These are phyloP conservation scores for Cynoglossus semilaevis DNA, from an alignment of 2,113 vertebrate species.

Conservation along the genomic window DNA sequence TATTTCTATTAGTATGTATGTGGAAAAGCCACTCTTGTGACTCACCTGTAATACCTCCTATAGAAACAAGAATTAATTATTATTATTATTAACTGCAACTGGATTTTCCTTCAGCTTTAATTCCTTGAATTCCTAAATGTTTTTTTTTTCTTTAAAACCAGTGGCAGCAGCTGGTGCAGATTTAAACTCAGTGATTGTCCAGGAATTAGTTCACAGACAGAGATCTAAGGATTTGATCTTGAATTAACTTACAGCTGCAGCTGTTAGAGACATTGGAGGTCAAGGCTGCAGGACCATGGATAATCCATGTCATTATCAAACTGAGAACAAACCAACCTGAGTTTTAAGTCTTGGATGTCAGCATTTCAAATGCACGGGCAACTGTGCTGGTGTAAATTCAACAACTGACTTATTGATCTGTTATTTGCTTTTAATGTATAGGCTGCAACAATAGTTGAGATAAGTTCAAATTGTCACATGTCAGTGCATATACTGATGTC, in stretches of 20 bases:
- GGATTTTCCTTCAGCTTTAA: conserved; percentile 11
- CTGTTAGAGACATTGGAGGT: conserved; percentile 37
- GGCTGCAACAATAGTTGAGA: too few relatives aligned
- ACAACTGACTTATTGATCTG: too few relatives aligned
- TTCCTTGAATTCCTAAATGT: conserved; percentile 51
- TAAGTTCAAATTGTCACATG: too few relatives aligned
- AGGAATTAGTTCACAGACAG: conserved; percentile 60
- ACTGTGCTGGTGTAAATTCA: too few relatives aligned
- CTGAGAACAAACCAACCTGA: not conserved
- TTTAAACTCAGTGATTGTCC: conserved; percentile 41
- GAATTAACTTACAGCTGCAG: conserved; percentile 51
- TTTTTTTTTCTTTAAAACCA: conserved; percentile 27
- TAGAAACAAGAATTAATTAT: too few relatives aligned
- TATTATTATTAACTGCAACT: too few relatives aligned
- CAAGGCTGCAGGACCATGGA: not conserved
- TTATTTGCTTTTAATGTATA: too few relatives aligned
- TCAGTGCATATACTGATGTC: too few relatives aligned
- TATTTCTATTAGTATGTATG: too few relatives aligned
- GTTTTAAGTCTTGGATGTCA: not conserved
- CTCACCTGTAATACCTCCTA: too few relatives aligned
- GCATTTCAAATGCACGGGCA: too few relatives aligned
- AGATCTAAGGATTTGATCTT: conserved; percentile 55
- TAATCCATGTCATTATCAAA: not conserved
- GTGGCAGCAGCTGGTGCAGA: conserved; percentile 41
- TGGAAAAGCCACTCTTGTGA: too few relatives aligned